A percentile compares a stretch with the other conserved stretches of the same genome.
Evolutionary conservation across 2,113 vertebrate species (phyloP).

Genomic region (Etheostoma spectabile): DNA sequence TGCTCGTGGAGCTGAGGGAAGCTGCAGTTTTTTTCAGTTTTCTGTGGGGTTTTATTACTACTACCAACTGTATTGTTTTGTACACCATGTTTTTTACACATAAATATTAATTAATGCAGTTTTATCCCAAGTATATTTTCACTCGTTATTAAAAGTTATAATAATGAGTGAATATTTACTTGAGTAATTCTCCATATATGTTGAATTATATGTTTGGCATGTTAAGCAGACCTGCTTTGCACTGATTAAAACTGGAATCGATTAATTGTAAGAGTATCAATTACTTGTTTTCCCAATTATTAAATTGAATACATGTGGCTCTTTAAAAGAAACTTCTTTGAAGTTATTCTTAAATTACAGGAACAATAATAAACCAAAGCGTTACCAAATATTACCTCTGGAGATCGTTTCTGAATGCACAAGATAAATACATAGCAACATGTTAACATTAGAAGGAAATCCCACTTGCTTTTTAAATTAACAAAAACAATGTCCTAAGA

Average conservation of each 20-base stretch:
- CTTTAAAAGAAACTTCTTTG: not conserved
- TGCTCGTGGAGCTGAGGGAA: not conserved
- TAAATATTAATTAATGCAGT: not conserved
- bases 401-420: not conserved
- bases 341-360: not conserved
- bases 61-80: too few species aligned
- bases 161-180: too few species aligned
- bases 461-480: not conserved
- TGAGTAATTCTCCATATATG: not conserved
- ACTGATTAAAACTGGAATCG: not conserved
- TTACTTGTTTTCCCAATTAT: not conserved
- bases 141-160: not conserved
- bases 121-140: not conserved
- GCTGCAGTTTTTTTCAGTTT: not conserved
- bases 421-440: not conserved
- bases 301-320: not conserved
- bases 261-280: not conserved
- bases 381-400: not conserved
- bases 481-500: not conserved
- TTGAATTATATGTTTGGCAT: not conserved
- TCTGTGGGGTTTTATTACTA: not conserved
- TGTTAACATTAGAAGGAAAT: not conserved
- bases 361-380: not conserved
- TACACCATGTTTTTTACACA: too few species aligned
- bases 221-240: not conserved